Percentiles rank a stretch among this genome's conserved stretches.
Evolutionary conservation across 2,797 vertebrate species (phyloP).

Genomic region (Eidolon dupreanum): DNA sequence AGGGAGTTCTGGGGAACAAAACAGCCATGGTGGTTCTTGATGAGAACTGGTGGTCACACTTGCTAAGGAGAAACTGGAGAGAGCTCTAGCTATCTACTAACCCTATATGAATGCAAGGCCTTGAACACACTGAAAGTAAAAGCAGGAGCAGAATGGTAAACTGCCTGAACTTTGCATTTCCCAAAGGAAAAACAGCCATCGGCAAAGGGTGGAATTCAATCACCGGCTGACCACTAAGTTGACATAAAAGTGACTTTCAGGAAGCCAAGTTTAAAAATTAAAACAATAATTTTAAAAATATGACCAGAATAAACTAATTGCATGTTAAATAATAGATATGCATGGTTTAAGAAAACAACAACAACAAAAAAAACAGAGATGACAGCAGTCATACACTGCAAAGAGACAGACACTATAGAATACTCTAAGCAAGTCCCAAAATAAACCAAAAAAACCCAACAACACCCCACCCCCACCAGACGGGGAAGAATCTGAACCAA

Average conservation of each 20-base stretch:
- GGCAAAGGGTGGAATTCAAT: not conserved
- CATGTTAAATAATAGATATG: not conserved
- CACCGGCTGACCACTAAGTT: not conserved
- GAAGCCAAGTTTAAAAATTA: slow-evolving; percentile 37
- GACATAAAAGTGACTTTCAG: not conserved
- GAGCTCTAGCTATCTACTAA: not conserved
- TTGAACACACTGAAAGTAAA: slow-evolving; percentile 33
- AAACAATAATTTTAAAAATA: not conserved
- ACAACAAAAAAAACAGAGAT: not conserved
- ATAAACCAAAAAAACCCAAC: not conserved
- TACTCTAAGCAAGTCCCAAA: not conserved
- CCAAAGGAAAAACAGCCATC: not conserved
- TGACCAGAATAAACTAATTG: not conserved
- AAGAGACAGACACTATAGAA: not conserved
- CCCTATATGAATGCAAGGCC: not conserved
- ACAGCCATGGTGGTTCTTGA: not conserved
- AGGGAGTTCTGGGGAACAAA: slow-evolving; percentile 5
- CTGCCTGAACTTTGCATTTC: not conserved
- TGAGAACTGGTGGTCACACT: not conserved
- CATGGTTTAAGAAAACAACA: not conserved
- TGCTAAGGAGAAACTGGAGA: not conserved
- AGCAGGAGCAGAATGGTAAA: not conserved
- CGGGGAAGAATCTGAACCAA: not conserved
- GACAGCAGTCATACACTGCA: not conserved
- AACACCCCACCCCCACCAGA: not conserved